A percentile compares a stretch with the other conserved stretches of the same genome.
phyloP scores from a whole-genome alignment of 2,888 invertebrate species.

The Phasia obesa region DNA sequence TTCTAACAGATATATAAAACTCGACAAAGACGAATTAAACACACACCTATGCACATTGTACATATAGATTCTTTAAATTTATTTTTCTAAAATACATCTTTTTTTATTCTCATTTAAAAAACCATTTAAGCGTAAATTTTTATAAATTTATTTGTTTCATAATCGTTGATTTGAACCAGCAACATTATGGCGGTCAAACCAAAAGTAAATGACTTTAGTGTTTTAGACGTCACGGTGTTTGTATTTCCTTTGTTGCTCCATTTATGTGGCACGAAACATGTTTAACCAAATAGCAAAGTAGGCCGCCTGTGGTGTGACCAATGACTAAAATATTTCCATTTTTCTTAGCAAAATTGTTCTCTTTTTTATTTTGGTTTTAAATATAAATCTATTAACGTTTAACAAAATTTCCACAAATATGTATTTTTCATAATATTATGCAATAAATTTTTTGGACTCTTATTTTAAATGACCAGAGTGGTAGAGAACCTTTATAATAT shows the following conservation, averaged over 20 bases:
- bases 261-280: conserved; percentile 21
- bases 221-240: conserved; percentile 26
- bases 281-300: conserved; percentile 22
- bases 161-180: conserved; percentile 28
- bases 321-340: conserved; percentile 21
- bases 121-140: conserved; percentile 14
- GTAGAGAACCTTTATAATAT: neutral
- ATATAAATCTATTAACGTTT: neutral
- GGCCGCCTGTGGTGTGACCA: conserved; percentile 59
- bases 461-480: conserved; percentile 74
- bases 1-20: too few species aligned
- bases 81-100: neutral
- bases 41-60: too few species aligned
- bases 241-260: conserved; percentile 1
- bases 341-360: neutral
- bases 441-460: conserved; percentile 74
- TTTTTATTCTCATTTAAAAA: neutral
- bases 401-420: neutral
- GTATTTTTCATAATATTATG: neutral
- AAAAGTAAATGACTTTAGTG: neutral
- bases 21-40: too few species aligned
- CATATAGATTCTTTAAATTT: too few species aligned
- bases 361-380: neutral
- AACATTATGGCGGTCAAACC: conserved; percentile 12
- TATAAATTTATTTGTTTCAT: conserved; percentile 22